Evolutionary conservation across 1,140 invertebrate species (phyloP), one percentile per base, ranked within the genome.

Genomic region (Zaprionus inermis): DNA sequence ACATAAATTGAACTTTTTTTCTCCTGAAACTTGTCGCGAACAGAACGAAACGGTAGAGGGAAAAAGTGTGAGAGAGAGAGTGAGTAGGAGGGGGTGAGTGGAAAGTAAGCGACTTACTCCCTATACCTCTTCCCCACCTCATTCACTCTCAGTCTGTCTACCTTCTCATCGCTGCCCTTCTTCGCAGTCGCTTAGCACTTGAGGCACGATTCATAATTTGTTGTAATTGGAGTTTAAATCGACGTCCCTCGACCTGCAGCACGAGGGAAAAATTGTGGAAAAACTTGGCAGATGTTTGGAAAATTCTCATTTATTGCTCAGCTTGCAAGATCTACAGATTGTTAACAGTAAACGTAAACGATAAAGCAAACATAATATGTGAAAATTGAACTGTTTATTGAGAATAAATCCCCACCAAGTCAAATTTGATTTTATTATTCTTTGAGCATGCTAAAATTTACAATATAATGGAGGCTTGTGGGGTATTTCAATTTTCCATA

Each of bases 1-100:
- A 79, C 77, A 83, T 84, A 84, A 88, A 89, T 89, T 88, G 73
- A 88, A 89, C 80, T 88, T 80, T 83, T 82, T 80, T 75, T 81
- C 79, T 75, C 76, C 76, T 67, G 11, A 75, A 75, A 70, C 66
- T 75, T 75, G 72, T 74, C 66, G 71, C 65, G 38, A 60, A 67
- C 65, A 73, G 36, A 57, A 46, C 44, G 24, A 24, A 24, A n/a
- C n/a, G n/a, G n/a, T n/a, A 1, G 22, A 24, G 22, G 22, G 22
- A 28, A n/a, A n/a, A n/a, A n/a, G n/a, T n/a, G n/a, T 49, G 6
- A 57, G 14, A 59, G 30, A 60, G 28, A n/a, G 18, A 14, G 38
- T 22, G 20, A 58, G 38, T 18, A 36, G 32, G 28, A 24, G 34
- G 64, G 57, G n/a, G 34, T 20, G 24, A 68, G 41, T 34, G 36